Evolutionary conservation across 1,140 invertebrate genomes (phyloP).

Genomic region (Megathymus violae): DNA sequence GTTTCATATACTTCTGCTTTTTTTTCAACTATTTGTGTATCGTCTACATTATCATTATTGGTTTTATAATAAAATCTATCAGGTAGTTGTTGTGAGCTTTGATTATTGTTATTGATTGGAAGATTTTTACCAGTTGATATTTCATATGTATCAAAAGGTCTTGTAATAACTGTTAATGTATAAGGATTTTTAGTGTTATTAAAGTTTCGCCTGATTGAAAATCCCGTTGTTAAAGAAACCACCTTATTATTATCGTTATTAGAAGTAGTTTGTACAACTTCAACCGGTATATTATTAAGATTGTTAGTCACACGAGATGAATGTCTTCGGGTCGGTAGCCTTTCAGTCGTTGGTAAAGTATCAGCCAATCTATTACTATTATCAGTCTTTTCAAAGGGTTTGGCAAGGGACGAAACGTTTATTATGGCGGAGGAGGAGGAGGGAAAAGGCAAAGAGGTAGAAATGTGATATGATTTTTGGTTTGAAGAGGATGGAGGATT

Average conservation of each 20-base stretch:
- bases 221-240: slow-evolving; percentile 77
- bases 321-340: slow-evolving; percentile 53
- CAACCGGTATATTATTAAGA: slow-evolving; percentile 50
- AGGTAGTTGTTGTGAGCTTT: slow-evolving; percentile 43
- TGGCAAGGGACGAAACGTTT: slow-evolving; percentile 74
- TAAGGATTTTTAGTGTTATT: slow-evolving; percentile 75
- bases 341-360: slow-evolving; percentile 61
- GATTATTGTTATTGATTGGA: slow-evolving; percentile 39
- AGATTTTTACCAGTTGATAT: slow-evolving; percentile 39
- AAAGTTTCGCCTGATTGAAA: slow-evolving; percentile 74
- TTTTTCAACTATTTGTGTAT: slow-evolving; percentile 15
- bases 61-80: slow-evolving; percentile 51
- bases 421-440: slow-evolving; percentile 59
- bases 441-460: slow-evolving; percentile 51
- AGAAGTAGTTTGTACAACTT: slow-evolving; percentile 46
- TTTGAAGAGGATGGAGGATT: slow-evolving; percentile 62
- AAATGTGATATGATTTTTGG: slow-evolving; percentile 58
- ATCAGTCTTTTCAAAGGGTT: slow-evolving; percentile 78
- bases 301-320: slow-evolving; percentile 57
- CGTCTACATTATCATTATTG: slow-evolving; percentile 30
- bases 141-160: slow-evolving; percentile 56
- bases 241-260: slow-evolving; percentile 62
- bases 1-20: not conserved
- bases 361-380: slow-evolving; percentile 62
- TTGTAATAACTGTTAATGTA: slow-evolving; percentile 70